Evolutionary conservation across 2,888 invertebrate genomes (phyloP), one percentile per base, ranked within the genome.

Genomic region (Trissoscelio sp.): DNA sequence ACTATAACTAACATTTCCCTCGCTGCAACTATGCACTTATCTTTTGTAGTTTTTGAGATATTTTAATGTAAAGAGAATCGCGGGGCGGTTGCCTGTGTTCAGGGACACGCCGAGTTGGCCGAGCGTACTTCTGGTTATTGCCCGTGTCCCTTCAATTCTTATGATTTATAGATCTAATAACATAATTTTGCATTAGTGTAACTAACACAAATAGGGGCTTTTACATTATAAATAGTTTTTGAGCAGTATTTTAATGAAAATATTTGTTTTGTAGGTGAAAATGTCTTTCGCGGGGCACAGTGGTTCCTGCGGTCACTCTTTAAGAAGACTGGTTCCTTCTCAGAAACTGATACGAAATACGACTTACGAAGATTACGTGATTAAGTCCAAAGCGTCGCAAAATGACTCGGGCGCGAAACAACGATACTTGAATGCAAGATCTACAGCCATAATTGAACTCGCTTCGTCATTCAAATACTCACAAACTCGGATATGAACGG

Each of bases 291-390:
- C 70, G 70, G 70, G 58, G 34, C 58, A 34, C 58, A 31, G 55
- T 70, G 14, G 58, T 70, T 70, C 70, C 70, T 57, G 70, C 57
- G 46, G 37, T 70, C 12, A 58, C 70, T n/a, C 37, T 7, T 37
- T 70, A 58, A 70, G 31, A 70, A 70, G 70, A 70, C 70, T 70
- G 70, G 58, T 44, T 58, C 58, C 55, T 46, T 42, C 16, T 12
- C 20, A 16, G 48, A 55, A 64, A 37, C 34, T 69, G 44, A 42
- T 44, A 37, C 2, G 7, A 55, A 14, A 46, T 16, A 39, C 55
- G 58, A 70, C 55, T 55, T 58, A 20, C 14, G 16, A 53, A 44
- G 28, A 11, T 60, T 44, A 48, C 20, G 24, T 34, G 24, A 37
- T 37, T 37, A 37, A n/a, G 9, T 37, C 37, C 3, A 37, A 37